Percentiles rank a stretch among this genome's conserved stretches.
Conservation (phyloP, 2,888 invertebrate species). For the Dasypolia templi region DNA sequence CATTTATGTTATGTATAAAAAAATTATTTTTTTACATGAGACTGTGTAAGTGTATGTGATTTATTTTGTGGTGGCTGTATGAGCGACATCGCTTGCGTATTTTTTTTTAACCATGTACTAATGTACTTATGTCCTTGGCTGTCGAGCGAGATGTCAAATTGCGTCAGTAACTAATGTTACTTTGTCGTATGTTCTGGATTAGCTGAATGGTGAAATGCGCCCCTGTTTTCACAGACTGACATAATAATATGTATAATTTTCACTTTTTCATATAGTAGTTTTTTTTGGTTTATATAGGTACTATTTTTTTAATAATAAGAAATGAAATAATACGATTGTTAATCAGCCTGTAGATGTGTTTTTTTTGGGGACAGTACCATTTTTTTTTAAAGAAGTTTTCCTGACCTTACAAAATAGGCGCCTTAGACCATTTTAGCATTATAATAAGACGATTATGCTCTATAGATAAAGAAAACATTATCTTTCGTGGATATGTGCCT, state of each 20-base stretch:
- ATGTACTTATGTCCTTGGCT: conserved; percentile 4
- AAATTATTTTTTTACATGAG: conserved; percentile 8
- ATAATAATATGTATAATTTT: too few species aligned
- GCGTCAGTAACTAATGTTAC: background rate
- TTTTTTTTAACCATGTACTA: conserved; percentile 17
- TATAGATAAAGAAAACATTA: conserved; percentile 25
- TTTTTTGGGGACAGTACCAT: background rate
- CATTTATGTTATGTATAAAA: too few species aligned
- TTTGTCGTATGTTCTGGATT: background rate
- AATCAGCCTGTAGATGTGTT: background rate
- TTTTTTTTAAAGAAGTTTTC: background rate
- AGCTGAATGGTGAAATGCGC: too few species aligned
- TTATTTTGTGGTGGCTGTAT: conserved; percentile 2
- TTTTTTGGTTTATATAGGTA: too few species aligned
- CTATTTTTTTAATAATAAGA: too few species aligned
- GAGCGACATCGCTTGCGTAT: background rate
- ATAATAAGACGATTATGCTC: conserved; percentile 26
- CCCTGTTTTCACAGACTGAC: too few species aligned
- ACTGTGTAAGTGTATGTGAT: background rate
- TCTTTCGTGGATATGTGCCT: conserved; percentile 25
- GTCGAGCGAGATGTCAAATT: background rate
- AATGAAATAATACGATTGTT: too few species aligned
- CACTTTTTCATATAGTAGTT: too few species aligned
- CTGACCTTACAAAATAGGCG: conserved; percentile 16
- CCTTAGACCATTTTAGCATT: conserved; percentile 4